Percentiles rank a stretch among this genome's conserved stretches.
phyloP scores from a whole-genome alignment of 1,140 invertebrate genomes.

The Hormaphis cornu region DNA sequence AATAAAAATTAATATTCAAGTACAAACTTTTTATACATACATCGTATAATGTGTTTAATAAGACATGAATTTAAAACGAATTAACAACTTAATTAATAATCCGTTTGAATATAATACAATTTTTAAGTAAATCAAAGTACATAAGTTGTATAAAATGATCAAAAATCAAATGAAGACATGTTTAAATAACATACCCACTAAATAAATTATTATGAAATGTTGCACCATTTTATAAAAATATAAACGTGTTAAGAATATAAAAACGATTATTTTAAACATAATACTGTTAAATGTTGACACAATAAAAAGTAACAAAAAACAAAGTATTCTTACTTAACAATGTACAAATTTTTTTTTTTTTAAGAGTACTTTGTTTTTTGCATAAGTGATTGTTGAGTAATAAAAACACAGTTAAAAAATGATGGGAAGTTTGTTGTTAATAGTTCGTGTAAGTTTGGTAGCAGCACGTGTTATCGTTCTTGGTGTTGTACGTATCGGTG shows the following conservation, averaged over 20 bases:
- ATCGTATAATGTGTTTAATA: not conserved
- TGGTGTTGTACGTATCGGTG: slow-evolving; percentile 17
- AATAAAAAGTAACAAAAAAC: slow-evolving; percentile 1
- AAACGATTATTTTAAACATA: not conserved
- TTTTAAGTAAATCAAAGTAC: not conserved
- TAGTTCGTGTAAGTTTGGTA: slow-evolving; percentile 17
- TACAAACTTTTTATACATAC: not conserved
- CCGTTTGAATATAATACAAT: not conserved
- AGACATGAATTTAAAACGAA: not conserved
- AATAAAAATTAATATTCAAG: too few species aligned
- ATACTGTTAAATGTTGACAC: slow-evolving; percentile 14
- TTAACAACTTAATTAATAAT: not conserved
- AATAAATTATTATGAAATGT: not conserved
- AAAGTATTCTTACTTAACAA: too few species aligned
- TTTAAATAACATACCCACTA: too few species aligned
- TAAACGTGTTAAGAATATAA: not conserved
- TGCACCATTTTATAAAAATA: not conserved
- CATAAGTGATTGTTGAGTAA: too few species aligned
- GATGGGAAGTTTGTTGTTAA: slow-evolving; percentile 17
- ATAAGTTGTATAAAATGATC: not conserved
- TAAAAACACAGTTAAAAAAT: slow-evolving; percentile 17
- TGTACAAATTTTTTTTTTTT: too few species aligned
- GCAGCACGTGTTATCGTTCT: not conserved
- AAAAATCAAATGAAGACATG: not conserved
- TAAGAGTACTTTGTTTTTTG: too few species aligned